Base-by-base conservation (phyloP, 2,797 vertebrate genomes). In the Sebastolobus altivelis region DNA sequence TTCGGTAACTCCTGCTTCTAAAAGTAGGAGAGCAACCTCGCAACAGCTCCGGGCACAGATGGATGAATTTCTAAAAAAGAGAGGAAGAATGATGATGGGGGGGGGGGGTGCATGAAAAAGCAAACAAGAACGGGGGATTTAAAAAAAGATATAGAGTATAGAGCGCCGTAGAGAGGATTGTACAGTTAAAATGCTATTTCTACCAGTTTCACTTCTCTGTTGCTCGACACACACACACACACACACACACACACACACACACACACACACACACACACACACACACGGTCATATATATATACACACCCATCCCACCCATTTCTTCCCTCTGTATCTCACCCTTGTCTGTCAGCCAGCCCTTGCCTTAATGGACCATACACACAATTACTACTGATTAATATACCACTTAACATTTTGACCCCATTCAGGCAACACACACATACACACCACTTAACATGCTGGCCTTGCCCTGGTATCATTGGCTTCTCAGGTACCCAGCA, bases 331-430 rank as follows among this genome's bases (percentile, higher is more conserved):
- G 22, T 67, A 4, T 79, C 75, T 69, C 81, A 78, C 65, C 68
- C 80, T 67, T 81, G 81, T 84, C 80, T 89, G 77, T 84, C 85
- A 89, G 81, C 80, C 86, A 89, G 75, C 87, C 73, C 73, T 87
- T 69, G 59, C 76, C 84, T 88, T 94, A 93, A 93, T 93, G 90
- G 91, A 90, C 87, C 90, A 90, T 88, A 87, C 88, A 89, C 87
- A 92, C 89, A 93, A 94, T 94, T 94, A 94, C 87, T 84, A 85
- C 89, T 89, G 88, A 93, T 94, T 93, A 93, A 94, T 94, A 91
- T 75, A 84, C 85, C 89, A 93, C 93, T 94, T 93, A 93, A 88
- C 91, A 93, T 80, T 55, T 79, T 82, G 89, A 93, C 90, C 92
- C 90, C 82, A 80, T 88, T 90, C 87, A 85, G 55, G 78, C 67